Evolutionary conservation across 2,888 invertebrate species (phyloP), one percentile per base, ranked within the genome.

Genomic region (Luperina nickerlii): DNA sequence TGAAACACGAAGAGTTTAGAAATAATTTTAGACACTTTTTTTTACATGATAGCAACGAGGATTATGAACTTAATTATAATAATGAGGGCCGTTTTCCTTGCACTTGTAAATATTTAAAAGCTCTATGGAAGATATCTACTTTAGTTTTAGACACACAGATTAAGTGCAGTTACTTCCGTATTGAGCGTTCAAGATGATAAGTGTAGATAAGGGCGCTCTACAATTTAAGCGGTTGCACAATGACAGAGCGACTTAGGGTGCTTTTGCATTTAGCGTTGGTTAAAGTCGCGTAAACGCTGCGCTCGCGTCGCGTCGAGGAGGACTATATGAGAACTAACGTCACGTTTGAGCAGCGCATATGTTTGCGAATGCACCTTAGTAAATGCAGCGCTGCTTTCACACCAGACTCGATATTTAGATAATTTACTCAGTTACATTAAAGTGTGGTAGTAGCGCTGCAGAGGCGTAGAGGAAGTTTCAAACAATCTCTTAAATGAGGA

Each of bases 21-120:
- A 84, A 80, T 82, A 71, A 78, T 63, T 79, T 82, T 80, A 78
- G 13, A 71, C 63, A 66, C n/a, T 27, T 48, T 24, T 51, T 83
- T 86, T 79, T 76, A 87, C 51, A 79, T 78, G 79, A 87, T 57
- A 88, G 88, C 88, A 84, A 84, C 82, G 86, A 89, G 87, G 85
- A 88, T 87, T 82, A 74, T 65, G 60, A 65, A 76, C 78, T 73
- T 81, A 81, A 77, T 80, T 74, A 77, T 74, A 79, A 82, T 72
- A 13, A 78, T 54, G 72, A 76, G 57, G 74, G 74, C 72, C 15
- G 24, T 74, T 79, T 82, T 63, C 45, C n/a, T 77, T 74, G 80
- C 70, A 74, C 78, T 81, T 65, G 62, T 78, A 42, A 73, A 78
- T 42, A 65, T 65, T n/a, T n/a, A 72, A 62, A 42, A 69, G 84